These are phyloP conservation scores for Eristalis intricaria DNA, from an alignment of 2,888 invertebrate genomes.

Conservation along the genomic window DNA sequence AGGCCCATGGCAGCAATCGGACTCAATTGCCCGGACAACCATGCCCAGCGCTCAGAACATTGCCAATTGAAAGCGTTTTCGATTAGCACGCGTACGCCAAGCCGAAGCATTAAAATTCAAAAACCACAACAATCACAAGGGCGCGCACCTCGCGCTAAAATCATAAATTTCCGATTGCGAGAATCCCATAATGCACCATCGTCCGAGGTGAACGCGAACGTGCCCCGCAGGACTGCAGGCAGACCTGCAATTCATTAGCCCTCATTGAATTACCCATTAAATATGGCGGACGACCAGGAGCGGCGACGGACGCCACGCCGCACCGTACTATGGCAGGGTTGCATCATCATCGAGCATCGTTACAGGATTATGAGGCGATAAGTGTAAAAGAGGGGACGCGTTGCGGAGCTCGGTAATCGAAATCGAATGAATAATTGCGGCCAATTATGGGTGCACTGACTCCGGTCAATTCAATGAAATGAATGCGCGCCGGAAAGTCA, in stretches of 20 bases:
- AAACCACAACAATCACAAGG: not conserved
- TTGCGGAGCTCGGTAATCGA: constrained; percentile 18
- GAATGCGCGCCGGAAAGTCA: not conserved
- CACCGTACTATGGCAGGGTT: not conserved
- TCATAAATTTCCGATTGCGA: not conserved
- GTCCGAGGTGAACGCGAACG: not conserved
- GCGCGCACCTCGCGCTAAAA: not conserved
- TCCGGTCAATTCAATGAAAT: constrained; percentile 24
- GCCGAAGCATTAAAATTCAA: not conserved
- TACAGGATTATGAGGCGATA: constrained; percentile 7
- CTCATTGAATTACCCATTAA: constrained; percentile 43
- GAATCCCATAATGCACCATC: not conserved
- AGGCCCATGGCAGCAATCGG: not conserved
- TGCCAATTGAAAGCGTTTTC: not conserved
- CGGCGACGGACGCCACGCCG: not conserved
- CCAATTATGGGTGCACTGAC: constrained; percentile 49
- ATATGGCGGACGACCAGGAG: not conserved
- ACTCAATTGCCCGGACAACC: not conserved
- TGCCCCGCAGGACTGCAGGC: constrained; percentile 43
- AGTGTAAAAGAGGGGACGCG: not conserved
- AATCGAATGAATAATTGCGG: constrained; percentile 57
- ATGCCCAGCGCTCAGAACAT: not conserved
- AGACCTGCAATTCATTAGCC: constrained; percentile 52
- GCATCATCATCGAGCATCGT: not conserved
- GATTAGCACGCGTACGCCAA: no score